Evolutionary conservation across 1,140 invertebrate genomes (phyloP).

Genomic region (Heterodera schachtii): DNA sequence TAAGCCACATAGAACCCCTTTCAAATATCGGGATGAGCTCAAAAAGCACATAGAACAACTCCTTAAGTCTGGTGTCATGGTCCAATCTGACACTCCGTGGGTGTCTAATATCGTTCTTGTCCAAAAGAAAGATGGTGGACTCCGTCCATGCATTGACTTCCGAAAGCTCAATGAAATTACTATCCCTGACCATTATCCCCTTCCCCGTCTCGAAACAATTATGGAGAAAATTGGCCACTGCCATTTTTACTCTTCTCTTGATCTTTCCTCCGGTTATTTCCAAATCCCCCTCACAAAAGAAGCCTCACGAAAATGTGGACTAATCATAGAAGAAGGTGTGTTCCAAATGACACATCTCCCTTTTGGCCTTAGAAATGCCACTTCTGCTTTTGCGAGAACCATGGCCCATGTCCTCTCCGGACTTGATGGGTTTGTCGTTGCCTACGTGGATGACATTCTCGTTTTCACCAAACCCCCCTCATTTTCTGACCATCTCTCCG

Average conservation of each 20-base stretch:
- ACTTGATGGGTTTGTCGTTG: constrained; percentile 16
- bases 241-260: constrained; percentile 3
- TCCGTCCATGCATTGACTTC: constrained; percentile 67
- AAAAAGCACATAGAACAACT: too few species aligned
- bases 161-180: constrained; percentile 67
- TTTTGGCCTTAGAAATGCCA: constrained; percentile 39
- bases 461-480: constrained; percentile 31
- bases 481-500: constrained; percentile 14
- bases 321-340: constrained; percentile 14
- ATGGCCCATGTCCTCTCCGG: constrained; percentile 60
- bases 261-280: neutral
- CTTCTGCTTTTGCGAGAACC: constrained; percentile 15
- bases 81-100: too few species aligned
- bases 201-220: constrained; percentile 68
- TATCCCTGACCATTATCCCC: constrained; percentile 68
- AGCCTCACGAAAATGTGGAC: constrained; percentile 29
- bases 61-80: too few species aligned
- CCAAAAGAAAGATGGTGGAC: constrained; percentile 16
- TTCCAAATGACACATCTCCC: constrained; percentile 35
- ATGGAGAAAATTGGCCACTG: constrained; percentile 18
- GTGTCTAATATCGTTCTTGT: constrained; percentile 17
- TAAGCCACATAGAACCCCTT: too few species aligned
- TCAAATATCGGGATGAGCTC: too few species aligned
- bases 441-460: constrained; percentile 67
- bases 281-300: constrained; percentile 47